Evolutionary conservation across 2,888 invertebrate genomes (phyloP), one percentile per base, ranked within the genome.

Genomic region (Hymenopus coronatus): DNA sequence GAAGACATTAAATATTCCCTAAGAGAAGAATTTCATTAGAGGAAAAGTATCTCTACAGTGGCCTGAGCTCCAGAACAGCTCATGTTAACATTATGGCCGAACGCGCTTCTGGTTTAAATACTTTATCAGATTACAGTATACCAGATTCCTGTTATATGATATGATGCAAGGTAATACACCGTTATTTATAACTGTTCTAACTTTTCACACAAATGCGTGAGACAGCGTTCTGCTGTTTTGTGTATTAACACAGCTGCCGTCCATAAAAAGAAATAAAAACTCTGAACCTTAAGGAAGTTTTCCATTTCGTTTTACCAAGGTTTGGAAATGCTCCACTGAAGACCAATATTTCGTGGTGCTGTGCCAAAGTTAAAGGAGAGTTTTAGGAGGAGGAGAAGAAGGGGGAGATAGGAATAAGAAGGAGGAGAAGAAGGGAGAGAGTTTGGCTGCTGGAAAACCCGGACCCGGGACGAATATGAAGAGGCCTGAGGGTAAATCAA

Each of bases 401-500:
- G 25, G 28, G 6, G 12, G 87, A n/a, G 28, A 9, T 25, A 28
- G 30, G 28, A 28, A 28, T 27, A 88, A 30, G 83, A 25, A 40
- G 33, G 33, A 33, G 33, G 40, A 40, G 40, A 40, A n/a, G 12
- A 27, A 86, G n/a, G 86, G 28, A 86, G 28, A 70, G 86, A 81
- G 70, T 28, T 54, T 14, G 27, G 82, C 33, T 83, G 33, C 30
- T 85, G n/a, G 27, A 46, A 85, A 85, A n/a, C 27, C 54, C 8
- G 46, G 46, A 54, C 33, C 27, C 54, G 27, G 46, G 46, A 54
- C 33, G 85, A 46, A 85, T 85, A 85, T 85, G 85, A 85, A 85
- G 85, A 85, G 54, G 54, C 88, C 84, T 27, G 83, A 88, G 88
- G 88, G 88, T 70, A 88, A 88, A 88, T 88, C 88, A 88, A 88